Percentiles rank a stretch among this genome's conserved stretches.
These are phyloP conservation scores for Cepaea hortensis DNA, from an alignment of 2,888 invertebrate species.

Conservation along the genomic window DNA sequence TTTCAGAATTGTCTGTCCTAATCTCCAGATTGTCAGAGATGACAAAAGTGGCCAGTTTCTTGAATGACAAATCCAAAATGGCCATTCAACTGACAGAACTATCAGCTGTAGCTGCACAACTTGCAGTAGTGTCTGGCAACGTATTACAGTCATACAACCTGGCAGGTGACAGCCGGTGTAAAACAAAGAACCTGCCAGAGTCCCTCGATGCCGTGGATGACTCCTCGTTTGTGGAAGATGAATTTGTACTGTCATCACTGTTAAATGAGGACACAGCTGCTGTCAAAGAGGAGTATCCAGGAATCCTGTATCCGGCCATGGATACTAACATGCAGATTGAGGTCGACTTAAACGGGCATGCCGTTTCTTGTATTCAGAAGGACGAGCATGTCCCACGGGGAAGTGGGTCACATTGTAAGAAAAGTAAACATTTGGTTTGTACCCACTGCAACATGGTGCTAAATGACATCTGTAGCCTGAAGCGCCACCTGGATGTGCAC, in stretches of 20 bases:
- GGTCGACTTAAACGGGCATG: conserved; percentile 31
- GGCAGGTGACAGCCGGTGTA: neutral
- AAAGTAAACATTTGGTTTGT: conserved; percentile 22
- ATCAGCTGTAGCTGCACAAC: conserved; percentile 18
- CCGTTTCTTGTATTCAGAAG: conserved; percentile 10
- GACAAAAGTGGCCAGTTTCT: conserved; percentile 18
- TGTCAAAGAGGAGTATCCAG: conserved; percentile 28
- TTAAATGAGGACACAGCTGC: neutral
- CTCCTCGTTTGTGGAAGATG: conserved; percentile 20
- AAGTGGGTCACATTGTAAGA: neutral
- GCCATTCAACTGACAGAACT: conserved; percentile 19
- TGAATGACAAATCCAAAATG: conserved; percentile 18
- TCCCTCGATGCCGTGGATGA: conserved; percentile 9
- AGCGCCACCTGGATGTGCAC: conserved; percentile 39
- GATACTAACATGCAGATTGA: conserved; percentile 34
- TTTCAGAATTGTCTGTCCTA: conserved; percentile 11
- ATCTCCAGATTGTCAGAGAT: conserved; percentile 20
- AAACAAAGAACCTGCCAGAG: neutral
- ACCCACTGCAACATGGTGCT: conserved; percentile 26
- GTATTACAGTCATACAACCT: conserved; percentile 26
- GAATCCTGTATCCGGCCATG: neutral
- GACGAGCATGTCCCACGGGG: neutral
- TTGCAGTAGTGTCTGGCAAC: conserved; percentile 20
- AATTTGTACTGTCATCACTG: neutral
- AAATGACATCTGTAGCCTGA: conserved; percentile 29